Conservation (phyloP, 2,797 vertebrate species). For the Onychomys leucogaster region DNA sequence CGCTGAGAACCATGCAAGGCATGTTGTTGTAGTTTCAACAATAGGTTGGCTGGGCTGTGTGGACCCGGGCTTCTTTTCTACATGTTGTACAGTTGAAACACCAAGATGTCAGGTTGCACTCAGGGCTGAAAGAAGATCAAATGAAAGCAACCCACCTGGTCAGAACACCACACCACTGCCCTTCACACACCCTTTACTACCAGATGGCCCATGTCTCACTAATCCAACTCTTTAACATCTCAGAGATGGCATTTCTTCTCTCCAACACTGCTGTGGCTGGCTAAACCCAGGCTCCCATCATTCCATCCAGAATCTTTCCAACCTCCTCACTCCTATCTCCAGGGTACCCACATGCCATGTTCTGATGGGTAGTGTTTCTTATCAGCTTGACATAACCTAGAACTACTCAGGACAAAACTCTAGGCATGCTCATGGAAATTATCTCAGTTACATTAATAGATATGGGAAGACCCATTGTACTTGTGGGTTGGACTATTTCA, state of each 20-base stretch:
- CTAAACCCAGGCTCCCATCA: neutral
- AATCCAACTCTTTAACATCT: neutral
- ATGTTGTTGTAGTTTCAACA: neutral
- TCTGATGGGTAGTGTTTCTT: neutral
- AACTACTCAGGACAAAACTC: neutral
- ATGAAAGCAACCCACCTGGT: neutral
- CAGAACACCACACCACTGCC: neutral
- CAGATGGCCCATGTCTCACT: neutral
- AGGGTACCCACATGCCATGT: too few relatives aligned
- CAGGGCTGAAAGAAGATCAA: neutral
- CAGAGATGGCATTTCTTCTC: neutral
- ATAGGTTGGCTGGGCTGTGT: neutral
- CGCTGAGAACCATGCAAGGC: neutral
- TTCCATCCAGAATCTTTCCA: too few relatives aligned
- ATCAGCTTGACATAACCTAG: neutral
- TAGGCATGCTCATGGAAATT: neutral
- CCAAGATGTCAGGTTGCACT: too few relatives aligned
- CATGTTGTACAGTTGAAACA: rapidly evolving
- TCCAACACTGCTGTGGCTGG: too few relatives aligned
- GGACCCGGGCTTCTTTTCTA: neutral
- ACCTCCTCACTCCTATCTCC: neutral
- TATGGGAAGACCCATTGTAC: neutral
- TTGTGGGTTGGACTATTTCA: neutral
- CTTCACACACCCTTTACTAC: neutral
- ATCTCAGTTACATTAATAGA: neutral